Evolutionary conservation across 2,113 vertebrate species (phyloP).

Genomic region (Lagopus leucura): DNA sequence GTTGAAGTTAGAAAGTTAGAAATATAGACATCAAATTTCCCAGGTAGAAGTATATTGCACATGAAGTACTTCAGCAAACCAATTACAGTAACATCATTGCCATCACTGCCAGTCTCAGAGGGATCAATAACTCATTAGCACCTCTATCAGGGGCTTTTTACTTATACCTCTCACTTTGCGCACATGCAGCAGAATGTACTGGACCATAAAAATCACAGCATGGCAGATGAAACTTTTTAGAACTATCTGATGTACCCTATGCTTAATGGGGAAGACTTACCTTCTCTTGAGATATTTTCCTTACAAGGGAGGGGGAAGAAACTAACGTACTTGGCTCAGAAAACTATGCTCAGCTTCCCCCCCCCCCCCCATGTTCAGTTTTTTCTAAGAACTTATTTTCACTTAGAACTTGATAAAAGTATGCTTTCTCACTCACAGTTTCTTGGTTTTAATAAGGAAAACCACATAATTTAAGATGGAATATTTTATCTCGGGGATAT

Average conservation of each 20-base stretch:
- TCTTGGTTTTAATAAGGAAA: not conserved
- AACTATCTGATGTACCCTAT: not conserved
- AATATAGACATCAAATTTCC: not conserved
- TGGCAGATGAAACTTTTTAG: not conserved
- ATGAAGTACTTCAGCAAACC: not conserved
- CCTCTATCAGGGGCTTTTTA: not conserved
- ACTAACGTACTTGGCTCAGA: not conserved
- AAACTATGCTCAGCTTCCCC: not conserved
- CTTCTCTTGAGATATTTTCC: not conserved
- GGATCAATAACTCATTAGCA: not conserved
- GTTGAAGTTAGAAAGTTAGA: not conserved
- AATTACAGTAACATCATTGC: not conserved
- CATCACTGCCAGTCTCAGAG: not conserved
- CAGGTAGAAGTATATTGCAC: fast-evolving
- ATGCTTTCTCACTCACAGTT: not conserved
- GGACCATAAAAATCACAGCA: not conserved
- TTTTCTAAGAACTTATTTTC: not conserved
- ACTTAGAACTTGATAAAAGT: not conserved
- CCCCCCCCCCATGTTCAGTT: not conserved
- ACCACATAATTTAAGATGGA: not conserved
- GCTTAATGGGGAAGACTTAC: not conserved
- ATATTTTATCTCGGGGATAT: not conserved
- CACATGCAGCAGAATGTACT: not conserved
- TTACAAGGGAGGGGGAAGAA: not conserved
- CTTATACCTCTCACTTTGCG: not conserved